Evolutionary conservation across 2,797 vertebrate species (phyloP).

Genomic region (Chaetophractus vellerosus): DNA sequence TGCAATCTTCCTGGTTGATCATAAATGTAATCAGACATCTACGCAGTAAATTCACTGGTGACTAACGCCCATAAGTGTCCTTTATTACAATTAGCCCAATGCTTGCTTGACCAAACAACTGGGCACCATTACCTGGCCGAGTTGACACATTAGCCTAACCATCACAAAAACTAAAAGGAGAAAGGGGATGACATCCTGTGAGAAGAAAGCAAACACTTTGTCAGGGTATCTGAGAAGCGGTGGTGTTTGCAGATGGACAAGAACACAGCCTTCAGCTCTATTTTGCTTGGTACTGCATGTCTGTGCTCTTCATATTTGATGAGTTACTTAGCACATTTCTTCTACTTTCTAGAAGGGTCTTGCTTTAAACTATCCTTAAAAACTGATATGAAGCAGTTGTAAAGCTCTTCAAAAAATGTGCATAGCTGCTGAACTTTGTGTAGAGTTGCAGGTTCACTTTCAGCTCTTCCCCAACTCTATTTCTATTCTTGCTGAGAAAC

Average conservation of each 20-base stretch:
- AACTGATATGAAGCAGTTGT: background rate
- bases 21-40: too few relatives aligned
- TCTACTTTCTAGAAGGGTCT: background rate
- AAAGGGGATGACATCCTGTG: background rate
- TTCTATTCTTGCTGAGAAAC: background rate
- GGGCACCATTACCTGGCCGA: too few relatives aligned
- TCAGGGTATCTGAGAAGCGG: accelerated
- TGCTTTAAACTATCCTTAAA: slow-evolving; percentile 39
- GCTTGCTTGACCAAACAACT: too few relatives aligned
- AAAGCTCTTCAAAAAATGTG: background rate
- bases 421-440: background rate
- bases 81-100: too few relatives aligned
- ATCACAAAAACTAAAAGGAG: background rate
- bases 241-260: background rate
- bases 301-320: background rate
- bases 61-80: too few relatives aligned
- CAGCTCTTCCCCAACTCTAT: background rate
- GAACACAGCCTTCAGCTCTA: background rate
- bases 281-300: accelerated
- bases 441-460: background rate
- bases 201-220: background rate
- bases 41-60: too few relatives aligned
- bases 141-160: too few relatives aligned
- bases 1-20: too few relatives aligned
- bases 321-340: background rate